Percentiles rank a stretch among this genome's conserved stretches.
These are phyloP conservation scores for Crotophaga sulcirostris DNA, from an alignment of 2,113 vertebrate genomes.

Conservation along the genomic window DNA sequence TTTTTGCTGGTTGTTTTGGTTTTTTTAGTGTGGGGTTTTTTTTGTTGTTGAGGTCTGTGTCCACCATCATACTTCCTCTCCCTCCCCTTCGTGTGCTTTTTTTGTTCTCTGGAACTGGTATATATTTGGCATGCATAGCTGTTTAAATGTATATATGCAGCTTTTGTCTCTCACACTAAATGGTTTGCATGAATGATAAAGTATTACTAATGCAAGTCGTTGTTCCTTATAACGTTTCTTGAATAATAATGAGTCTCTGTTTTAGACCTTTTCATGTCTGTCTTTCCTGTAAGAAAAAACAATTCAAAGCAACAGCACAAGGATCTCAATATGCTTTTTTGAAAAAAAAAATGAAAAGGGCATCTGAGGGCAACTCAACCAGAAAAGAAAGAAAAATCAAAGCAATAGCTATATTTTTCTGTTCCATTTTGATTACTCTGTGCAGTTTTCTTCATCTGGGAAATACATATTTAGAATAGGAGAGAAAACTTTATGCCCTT, in stretches of 20 bases:
- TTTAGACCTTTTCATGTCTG: neutral
- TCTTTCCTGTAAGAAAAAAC: neutral
- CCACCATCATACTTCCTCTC: neutral
- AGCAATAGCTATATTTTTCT: neutral
- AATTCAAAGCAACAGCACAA: neutral
- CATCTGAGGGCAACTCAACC: neutral
- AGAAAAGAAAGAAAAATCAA: conserved; percentile 36
- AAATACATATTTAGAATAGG: neutral
- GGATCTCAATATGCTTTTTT: neutral
- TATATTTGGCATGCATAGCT: neutral
- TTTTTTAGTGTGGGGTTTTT: neutral
- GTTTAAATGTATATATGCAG: neutral
- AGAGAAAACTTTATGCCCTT: neutral
- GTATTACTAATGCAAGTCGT: conserved; percentile 23
- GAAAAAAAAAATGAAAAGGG: neutral
- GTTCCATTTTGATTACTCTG: neutral
- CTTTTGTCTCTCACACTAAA: neutral
- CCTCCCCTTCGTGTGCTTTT: neutral
- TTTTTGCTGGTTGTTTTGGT: neutral
- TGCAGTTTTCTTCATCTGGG: neutral
- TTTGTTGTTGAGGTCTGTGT: neutral
- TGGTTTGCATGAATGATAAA: conserved; percentile 8
- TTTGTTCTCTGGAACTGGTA: neutral
- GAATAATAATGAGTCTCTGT: neutral
- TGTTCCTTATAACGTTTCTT: neutral